Base-by-base conservation (phyloP, 2,888 invertebrate species). In the Phragmatobia fuliginosa region DNA sequence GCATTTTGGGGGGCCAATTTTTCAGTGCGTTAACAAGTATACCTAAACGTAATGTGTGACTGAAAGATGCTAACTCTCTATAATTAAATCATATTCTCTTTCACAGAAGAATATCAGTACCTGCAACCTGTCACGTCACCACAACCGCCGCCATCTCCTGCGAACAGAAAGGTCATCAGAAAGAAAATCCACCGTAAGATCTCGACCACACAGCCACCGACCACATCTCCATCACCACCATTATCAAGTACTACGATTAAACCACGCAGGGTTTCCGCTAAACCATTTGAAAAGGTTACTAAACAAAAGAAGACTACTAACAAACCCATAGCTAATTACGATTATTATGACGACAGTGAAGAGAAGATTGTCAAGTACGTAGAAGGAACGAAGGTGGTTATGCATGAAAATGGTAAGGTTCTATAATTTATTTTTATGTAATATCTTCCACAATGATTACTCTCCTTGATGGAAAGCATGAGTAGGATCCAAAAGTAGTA, bases 301-400 rank as follows among this genome's bases (percentile, higher is more conserved):
- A 88, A 85, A 11, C 83, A 80, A 21, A 84, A 88, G 0, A 88
- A 86, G 65, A 89, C 83, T 80, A 88, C 87, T 0, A 88, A 86
- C 78, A 87, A 81, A 64, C 94, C 94, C 0, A 89, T 93, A 3
- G 87, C 86, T 31, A 96, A 96, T 83, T 97, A 97, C 82, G 97
- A 97, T 81, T 96, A 97, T 80, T 97, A 97, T 80, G 97, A 97
- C 78, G 97, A 97, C 72, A 96, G 95, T 31, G 96, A 96, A 71
- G 96, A 86, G 87, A 97, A 83, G 87, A 95, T 85, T 18, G 83
- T 87, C 21, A 94, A 93, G 62, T 94, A 94, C 72, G 85, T 82
- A 1, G 96, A 84, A 91, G 96, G 89, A 90, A 96, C 88, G 2
- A 97, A 97, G 87, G 96, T 96, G 36, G 90, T 95, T 62, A 85